Percentiles rank a stretch among this genome's conserved stretches.
phyloP scores from a whole-genome alignment of 2,113 vertebrate species.

The Corydoras maculifer region DNA sequence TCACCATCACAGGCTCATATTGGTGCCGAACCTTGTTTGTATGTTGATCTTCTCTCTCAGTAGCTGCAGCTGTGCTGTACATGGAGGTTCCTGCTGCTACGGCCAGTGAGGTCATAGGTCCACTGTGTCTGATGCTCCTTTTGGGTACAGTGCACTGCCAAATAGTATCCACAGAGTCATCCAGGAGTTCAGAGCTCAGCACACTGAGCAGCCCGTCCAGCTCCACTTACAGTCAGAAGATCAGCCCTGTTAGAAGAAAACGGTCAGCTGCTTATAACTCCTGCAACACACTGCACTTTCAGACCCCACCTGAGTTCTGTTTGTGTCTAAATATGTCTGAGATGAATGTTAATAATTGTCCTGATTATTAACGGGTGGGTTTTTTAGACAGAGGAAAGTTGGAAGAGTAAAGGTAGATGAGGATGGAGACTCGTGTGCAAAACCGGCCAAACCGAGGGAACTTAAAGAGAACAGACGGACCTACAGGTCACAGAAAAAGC shows the following conservation, averaged over 20 bases:
- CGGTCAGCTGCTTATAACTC: constrained; percentile 62
- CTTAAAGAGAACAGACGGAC: constrained; percentile 49
- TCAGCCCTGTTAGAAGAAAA: constrained; percentile 72
- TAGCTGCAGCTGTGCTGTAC: constrained; percentile 75
- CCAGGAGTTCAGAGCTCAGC: constrained; percentile 56
- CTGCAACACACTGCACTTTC: neutral
- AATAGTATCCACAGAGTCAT: constrained; percentile 88
- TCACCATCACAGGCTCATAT: too few species aligned
- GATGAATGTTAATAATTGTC: too few species aligned
- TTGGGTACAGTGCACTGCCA: constrained; percentile 98
- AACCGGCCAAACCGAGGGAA: constrained; percentile 42
- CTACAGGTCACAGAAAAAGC: constrained; percentile 47
- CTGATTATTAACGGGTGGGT: too few species aligned
- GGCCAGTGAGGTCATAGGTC: constrained; percentile 82
- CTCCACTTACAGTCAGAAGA: constrained; percentile 52
- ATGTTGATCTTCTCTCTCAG: constrained; percentile 56
- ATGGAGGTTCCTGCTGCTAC: constrained; percentile 76
- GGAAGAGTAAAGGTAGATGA: constrained; percentile 55
- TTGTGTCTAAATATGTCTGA: too few species aligned
- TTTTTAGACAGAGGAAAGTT: constrained; percentile 60
- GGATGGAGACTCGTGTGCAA: constrained; percentile 42
- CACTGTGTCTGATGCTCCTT: constrained; percentile 92
- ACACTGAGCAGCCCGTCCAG: constrained; percentile 57
- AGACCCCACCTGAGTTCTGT: neutral
- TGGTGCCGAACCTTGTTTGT: too few species aligned